A percentile compares a stretch with the other conserved stretches of the same genome.
These are phyloP conservation scores for Phocides pigmalion DNA, from an alignment of 1,140 invertebrate genomes.

Conservation along the genomic window DNA sequence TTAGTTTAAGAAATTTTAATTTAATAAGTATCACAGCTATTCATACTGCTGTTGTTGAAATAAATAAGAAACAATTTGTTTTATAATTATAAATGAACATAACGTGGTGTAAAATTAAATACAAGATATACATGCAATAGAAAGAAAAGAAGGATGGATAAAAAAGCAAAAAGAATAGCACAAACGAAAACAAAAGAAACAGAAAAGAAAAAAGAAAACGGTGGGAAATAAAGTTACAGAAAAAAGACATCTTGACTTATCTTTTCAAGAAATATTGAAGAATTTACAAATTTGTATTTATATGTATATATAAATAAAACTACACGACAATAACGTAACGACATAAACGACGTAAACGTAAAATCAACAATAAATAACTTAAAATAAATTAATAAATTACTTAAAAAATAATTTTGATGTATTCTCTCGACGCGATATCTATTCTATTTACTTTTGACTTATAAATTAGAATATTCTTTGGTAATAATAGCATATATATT, in stretches of 20 bases:
- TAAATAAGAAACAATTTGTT: not conserved
- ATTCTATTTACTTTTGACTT: too few relatives aligned
- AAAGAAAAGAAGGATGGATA: not conserved
- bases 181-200: not conserved
- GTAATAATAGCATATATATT: not conserved
- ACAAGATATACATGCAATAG: not conserved
- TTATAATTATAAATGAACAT: not conserved
- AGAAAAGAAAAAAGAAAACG: conserved; percentile 1
- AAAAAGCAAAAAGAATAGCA: conserved; percentile 1
- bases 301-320: too few relatives aligned
- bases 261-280: too few relatives aligned
- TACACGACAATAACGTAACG: conserved; percentile 22
- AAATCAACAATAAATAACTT: conserved; percentile 14
- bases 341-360: not conserved
- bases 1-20: too few relatives aligned
- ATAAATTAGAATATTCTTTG: too few relatives aligned
- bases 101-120: not conserved
- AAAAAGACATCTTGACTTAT: not conserved
- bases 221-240: conserved; percentile 24
- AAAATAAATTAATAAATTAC: conserved; percentile 27
- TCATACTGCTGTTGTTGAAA: conserved; percentile 35
- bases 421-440: conserved; percentile 14
- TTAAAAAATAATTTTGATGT: not conserved
- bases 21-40: conserved; percentile 27
- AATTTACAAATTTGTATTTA: too few relatives aligned